A percentile compares a stretch with the other conserved stretches of the same genome.
Evolutionary conservation across 2,113 vertebrate species (phyloP).

Genomic region (Butorides virescens): DNA sequence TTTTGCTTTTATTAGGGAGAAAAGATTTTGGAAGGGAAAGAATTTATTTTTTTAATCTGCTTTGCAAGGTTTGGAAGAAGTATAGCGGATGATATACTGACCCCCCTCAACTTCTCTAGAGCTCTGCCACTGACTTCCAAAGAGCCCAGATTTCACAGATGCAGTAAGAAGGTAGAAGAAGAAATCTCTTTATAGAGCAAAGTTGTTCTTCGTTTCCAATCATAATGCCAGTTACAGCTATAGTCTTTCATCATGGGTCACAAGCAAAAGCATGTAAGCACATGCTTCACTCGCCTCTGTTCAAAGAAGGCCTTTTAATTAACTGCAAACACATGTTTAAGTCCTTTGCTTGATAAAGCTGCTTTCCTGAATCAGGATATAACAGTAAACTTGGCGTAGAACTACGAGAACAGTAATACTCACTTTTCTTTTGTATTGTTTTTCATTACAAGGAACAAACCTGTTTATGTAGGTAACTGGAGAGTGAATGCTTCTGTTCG

Average conservation of each 20-base stretch:
- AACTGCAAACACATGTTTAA: background rate
- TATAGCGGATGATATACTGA: background rate
- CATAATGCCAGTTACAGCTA: background rate
- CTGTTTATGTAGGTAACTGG: background rate
- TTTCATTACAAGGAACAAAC: background rate
- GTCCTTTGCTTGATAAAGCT: constrained; percentile 1
- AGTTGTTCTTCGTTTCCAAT: background rate
- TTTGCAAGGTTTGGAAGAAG: background rate
- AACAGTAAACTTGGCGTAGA: background rate
- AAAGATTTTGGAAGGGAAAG: background rate
- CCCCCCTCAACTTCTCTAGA: background rate
- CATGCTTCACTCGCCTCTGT: background rate
- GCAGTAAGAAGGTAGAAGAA: background rate
- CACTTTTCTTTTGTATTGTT: background rate
- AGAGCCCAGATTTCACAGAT: background rate
- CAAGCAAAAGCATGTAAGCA: background rate
- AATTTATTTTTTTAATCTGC: background rate
- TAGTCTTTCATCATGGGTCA: background rate
- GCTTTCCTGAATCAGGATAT: background rate
- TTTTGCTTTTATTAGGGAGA: background rate
- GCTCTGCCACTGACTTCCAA: background rate
- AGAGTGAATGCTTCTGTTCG: background rate
- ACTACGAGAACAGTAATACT: background rate
- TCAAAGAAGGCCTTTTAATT: background rate
- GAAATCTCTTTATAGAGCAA: background rate